A percentile compares a stretch with the other conserved stretches of the same genome.
These are phyloP conservation scores for Hypothenemus hampei DNA, from an alignment of 1,140 invertebrate genomes.

Conservation along the genomic window DNA sequence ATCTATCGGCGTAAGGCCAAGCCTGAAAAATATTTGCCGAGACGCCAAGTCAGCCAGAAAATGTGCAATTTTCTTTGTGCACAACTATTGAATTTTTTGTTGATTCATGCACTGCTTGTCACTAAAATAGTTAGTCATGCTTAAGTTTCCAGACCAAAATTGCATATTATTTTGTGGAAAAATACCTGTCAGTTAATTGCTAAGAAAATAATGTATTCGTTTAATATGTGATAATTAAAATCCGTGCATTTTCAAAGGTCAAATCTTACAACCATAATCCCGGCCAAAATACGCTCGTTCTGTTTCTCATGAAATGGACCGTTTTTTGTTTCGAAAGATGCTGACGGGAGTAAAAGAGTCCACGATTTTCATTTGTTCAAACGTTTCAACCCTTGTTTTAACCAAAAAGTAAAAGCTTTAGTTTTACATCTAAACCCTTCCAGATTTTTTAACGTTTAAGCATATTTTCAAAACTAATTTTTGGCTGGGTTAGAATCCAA, in stretches of 20 bases:
- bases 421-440: no score
- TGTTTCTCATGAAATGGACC: conserved; percentile 21
- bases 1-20: conserved; percentile 17
- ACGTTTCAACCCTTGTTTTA: conserved; percentile 16
- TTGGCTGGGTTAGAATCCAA: no score
- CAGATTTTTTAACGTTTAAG: no score
- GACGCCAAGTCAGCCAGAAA: conserved; percentile 17
- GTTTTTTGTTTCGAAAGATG: conserved; percentile 19
- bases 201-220: no score
- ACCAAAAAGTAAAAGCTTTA: conserved; percentile 11
- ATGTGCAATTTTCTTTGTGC: conserved; percentile 12
- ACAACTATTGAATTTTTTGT: background rate
- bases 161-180: no score
- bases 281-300: conserved; percentile 19
- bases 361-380: conserved; percentile 19
- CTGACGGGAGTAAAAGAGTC: conserved; percentile 14
- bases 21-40: conserved; percentile 11
- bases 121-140: background rate
- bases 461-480: no score
- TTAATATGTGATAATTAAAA: conserved; percentile 6
- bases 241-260: background rate
- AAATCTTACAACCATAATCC: conserved; percentile 17
- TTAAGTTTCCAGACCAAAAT: no score
- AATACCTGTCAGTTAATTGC: no score
- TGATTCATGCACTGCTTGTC: background rate